Evolutionary conservation across 2,888 invertebrate species (phyloP).

Genomic region (Harpagoxenus sublaevis): DNA sequence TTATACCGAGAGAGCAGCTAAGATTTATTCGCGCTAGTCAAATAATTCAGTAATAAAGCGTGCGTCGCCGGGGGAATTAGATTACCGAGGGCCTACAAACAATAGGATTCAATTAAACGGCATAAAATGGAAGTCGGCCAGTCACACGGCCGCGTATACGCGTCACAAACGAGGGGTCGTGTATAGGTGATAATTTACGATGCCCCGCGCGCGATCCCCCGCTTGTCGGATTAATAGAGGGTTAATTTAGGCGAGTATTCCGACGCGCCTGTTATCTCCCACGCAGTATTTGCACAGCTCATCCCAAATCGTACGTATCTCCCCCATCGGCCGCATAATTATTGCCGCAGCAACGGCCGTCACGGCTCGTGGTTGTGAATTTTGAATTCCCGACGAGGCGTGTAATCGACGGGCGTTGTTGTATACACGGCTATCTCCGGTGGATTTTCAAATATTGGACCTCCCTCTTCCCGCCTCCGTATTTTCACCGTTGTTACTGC

Average conservation of each 20-base stretch:
- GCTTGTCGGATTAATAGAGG: conserved; percentile 83
- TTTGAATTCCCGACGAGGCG: conserved; percentile 68
- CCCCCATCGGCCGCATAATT: conserved; percentile 80
- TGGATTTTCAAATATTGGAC: conserved; percentile 24
- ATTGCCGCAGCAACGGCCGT: conserved; percentile 75
- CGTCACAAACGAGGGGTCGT: conserved; percentile 62
- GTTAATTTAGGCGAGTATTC: conserved; percentile 82
- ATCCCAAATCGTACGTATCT: conserved; percentile 79
- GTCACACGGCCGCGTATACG: conserved; percentile 56
- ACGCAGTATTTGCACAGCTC: conserved; percentile 84
- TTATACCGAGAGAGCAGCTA: neutral
- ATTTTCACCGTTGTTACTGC: conserved; percentile 2
- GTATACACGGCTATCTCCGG: conserved; percentile 21
- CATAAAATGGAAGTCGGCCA: conserved; percentile 70
- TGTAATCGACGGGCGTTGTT: conserved; percentile 57
- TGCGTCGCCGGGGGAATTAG: conserved; percentile 49
- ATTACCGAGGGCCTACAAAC: conserved; percentile 63
- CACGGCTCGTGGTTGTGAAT: conserved; percentile 79
- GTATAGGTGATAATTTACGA: conserved; percentile 78
- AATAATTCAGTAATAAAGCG: conserved; percentile 62
- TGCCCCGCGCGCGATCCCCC: conserved; percentile 71
- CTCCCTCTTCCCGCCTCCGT: neutral
- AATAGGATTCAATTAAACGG: conserved; percentile 72
- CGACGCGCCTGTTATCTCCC: conserved; percentile 83
- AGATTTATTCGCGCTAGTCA: conserved; percentile 41